phyloP scores from a whole-genome alignment of 2,888 invertebrate genomes.

The Synergus umbraculus region DNA sequence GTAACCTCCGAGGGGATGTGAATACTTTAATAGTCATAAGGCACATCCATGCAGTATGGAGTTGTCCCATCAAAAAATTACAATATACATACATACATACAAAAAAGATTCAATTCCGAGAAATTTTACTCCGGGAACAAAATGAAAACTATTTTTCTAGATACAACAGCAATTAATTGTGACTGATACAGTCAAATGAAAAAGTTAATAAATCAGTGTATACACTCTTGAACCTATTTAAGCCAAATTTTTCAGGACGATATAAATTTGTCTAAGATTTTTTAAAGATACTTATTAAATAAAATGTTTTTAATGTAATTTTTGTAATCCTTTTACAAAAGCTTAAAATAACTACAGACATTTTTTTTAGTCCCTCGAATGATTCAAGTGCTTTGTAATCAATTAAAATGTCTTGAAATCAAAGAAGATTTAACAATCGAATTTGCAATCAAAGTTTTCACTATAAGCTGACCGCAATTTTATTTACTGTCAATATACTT shows the following conservation, averaged over 20 bases:
- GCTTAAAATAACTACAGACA: too few relatives aligned
- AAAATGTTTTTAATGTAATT: too few relatives aligned
- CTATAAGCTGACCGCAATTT: background rate
- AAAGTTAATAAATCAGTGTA: too few relatives aligned
- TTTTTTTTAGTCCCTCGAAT: too few relatives aligned
- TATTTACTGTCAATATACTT: conserved; percentile 15
- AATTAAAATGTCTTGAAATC: too few relatives aligned
- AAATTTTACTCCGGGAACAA: background rate
- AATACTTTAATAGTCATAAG: conserved; percentile 75
- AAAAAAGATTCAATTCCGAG: background rate
- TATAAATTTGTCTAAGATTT: too few relatives aligned
- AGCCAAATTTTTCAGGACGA: too few relatives aligned
- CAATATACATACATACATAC: background rate
- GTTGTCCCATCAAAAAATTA: conserved; percentile 14
- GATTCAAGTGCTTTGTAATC: too few relatives aligned
- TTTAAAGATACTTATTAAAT: too few relatives aligned
- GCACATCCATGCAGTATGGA: conserved; percentile 56
- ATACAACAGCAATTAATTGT: background rate
- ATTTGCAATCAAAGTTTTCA: background rate
- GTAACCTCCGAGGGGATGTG: conserved; percentile 72
- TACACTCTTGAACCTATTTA: too few relatives aligned
- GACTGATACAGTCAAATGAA: too few relatives aligned
- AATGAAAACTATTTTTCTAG: background rate
- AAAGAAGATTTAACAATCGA: background rate
- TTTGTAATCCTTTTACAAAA: too few relatives aligned